Percentiles rank a stretch among this genome's conserved stretches.
Conservation (phyloP, 2,113 vertebrate species). For the Spermophilus dauricus region DNA sequence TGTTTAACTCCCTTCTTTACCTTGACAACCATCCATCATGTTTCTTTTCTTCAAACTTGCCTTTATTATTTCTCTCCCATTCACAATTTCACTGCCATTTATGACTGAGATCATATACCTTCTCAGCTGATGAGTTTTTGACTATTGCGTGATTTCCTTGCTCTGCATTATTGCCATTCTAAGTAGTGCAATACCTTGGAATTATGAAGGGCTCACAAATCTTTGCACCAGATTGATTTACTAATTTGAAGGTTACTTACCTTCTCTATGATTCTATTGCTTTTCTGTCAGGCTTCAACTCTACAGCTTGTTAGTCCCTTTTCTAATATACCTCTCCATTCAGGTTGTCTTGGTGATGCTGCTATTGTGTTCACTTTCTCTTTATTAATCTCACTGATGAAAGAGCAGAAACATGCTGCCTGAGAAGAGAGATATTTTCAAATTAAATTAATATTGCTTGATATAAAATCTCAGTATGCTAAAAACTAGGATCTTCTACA, state of each 20-base stretch:
- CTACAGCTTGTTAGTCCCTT: conserved; percentile 12
- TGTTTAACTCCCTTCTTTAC: neutral
- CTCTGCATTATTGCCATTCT: conserved; percentile 10
- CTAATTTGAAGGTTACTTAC: conserved; percentile 56
- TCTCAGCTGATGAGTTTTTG: conserved; percentile 15
- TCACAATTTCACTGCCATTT: neutral
- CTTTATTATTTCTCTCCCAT: neutral
- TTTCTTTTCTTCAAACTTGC: neutral
- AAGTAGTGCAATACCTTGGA: neutral
- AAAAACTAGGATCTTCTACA: neutral
- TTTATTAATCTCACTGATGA: conserved; percentile 51
- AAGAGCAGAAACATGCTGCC: conserved; percentile 8
- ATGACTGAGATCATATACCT: neutral
- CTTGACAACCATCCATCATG: neutral
- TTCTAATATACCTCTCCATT: neutral
- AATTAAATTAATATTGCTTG: neutral
- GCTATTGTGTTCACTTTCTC: conserved; percentile 5
- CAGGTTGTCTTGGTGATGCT: conserved; percentile 46
- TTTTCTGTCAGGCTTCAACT: conserved; percentile 59
- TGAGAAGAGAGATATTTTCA: conserved; percentile 3
- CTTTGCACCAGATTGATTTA: conserved; percentile 48
- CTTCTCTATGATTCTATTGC: conserved; percentile 46
- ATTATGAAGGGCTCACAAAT: neutral
- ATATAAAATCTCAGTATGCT: neutral
- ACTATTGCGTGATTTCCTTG: neutral